Evolutionary conservation across 2,888 invertebrate species (phyloP).

Genomic region (Heliconius erato): DNA sequence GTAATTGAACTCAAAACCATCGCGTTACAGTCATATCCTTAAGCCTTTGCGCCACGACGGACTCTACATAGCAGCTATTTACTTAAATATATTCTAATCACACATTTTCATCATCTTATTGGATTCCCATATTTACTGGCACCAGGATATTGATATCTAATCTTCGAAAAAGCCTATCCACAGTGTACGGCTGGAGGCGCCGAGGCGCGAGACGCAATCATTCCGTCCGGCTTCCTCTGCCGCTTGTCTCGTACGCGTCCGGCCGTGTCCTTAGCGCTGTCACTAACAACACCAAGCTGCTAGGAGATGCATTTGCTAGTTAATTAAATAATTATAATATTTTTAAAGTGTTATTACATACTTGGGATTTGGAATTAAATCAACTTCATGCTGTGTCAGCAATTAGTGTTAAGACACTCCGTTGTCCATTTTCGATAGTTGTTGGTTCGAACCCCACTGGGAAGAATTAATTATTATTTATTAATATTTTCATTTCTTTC

Average conservation of each 20-base stretch:
- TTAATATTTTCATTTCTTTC: too few relatives aligned
- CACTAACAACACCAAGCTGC: conserved; percentile 15
- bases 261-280: conserved; percentile 34
- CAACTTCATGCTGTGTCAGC: too few relatives aligned
- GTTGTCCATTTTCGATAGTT: too few relatives aligned
- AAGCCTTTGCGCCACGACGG: neutral
- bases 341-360: too few relatives aligned
- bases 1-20: too few relatives aligned
- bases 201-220: conserved; percentile 47
- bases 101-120: neutral
- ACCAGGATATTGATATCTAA: neutral
- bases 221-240: conserved; percentile 46
- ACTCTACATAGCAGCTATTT: neutral
- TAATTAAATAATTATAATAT: neutral
- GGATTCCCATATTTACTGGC: neutral
- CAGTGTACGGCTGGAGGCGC: conserved; percentile 38
- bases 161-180: conserved; percentile 22
- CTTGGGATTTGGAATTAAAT: too few relatives aligned
- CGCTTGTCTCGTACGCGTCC: conserved; percentile 47
- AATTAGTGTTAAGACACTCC: too few relatives aligned
- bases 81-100: too few relatives aligned
- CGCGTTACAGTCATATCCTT: too few relatives aligned
- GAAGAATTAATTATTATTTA: too few relatives aligned
- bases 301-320: neutral
- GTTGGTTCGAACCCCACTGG: too few relatives aligned